phyloP scores from a whole-genome alignment of 37 sponge, comb jelly and placozoan species.

The Tethya wilhelma region DNA sequence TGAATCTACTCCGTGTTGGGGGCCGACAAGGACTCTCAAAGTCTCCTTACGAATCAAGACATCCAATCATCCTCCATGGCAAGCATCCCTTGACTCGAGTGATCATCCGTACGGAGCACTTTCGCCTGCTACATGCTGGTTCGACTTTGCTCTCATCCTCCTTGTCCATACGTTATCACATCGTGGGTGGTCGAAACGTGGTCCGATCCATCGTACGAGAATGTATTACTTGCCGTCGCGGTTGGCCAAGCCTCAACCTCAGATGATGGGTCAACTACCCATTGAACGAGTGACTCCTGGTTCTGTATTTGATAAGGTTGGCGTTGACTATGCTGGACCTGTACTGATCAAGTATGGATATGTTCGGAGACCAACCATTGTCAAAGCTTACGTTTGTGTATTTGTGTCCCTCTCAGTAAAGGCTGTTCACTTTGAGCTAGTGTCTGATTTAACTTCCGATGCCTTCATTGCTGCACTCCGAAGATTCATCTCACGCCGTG shows the following conservation, averaged over 20 bases:
- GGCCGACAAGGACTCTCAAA: not conserved
- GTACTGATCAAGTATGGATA: constrained; percentile 33
- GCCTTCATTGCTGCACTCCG: too few relatives aligned
- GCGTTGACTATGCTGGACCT: constrained; percentile 53
- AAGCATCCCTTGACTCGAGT: constrained; percentile 1
- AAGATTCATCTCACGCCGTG: too few relatives aligned
- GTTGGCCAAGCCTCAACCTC: constrained; percentile 21
- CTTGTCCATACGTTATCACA: not conserved
- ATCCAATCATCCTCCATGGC: constrained; percentile 4
- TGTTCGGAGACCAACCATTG: constrained; percentile 12
- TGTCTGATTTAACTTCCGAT: constrained; percentile 41
- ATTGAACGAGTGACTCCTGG: constrained; percentile 20
- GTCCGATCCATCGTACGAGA: not conserved
- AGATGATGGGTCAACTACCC: constrained; percentile 57
- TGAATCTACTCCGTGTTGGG: constrained; percentile 14
- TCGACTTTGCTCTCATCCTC: constrained; percentile 22
- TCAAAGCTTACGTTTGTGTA: constrained; percentile 43
- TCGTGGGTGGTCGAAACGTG: constrained; percentile 9
- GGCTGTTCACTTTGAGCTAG: constrained; percentile 43
- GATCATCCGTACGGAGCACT: constrained; percentile 9
- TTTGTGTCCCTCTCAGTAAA: constrained; percentile 41
- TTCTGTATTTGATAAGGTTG: constrained; percentile 34
- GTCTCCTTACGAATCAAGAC: not conserved
- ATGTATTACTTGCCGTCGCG: constrained; percentile 11
- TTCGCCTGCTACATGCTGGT: constrained; percentile 30